phyloP scores from a whole-genome alignment of 2,113 vertebrate genomes.

The Castor canadensis region DNA sequence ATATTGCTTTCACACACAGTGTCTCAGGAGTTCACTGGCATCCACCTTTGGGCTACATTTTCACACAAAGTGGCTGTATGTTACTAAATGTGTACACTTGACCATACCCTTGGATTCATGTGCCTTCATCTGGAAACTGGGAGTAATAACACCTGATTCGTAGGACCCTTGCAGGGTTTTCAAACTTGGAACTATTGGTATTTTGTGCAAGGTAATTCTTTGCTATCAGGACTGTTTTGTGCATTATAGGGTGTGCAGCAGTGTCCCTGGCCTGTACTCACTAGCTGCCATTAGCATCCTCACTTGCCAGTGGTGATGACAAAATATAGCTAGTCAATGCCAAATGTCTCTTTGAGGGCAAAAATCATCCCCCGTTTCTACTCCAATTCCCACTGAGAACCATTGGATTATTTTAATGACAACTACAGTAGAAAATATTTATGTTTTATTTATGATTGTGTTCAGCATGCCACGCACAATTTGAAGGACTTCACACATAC shows the following conservation, averaged over 20 bases:
- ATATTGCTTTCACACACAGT: background rate
- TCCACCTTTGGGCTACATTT: background rate
- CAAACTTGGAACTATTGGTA: background rate
- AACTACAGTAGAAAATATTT: background rate
- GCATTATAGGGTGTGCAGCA: background rate
- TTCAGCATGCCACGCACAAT: background rate
- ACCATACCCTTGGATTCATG: background rate
- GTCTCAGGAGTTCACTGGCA: background rate
- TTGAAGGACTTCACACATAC: background rate
- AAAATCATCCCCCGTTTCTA: background rate
- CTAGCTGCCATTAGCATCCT: background rate
- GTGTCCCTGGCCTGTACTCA: background rate
- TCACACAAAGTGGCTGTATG: background rate
- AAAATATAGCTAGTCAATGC: background rate
- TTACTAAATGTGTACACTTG: background rate
- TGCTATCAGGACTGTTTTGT: background rate
- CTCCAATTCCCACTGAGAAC: background rate
- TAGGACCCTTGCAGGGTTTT: background rate
- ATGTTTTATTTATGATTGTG: background rate
- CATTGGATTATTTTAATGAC: background rate
- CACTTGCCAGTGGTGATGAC: background rate
- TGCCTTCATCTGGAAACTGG: background rate
- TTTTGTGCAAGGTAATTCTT: background rate
- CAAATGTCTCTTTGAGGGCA: background rate
- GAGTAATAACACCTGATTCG: background rate